Conservation (phyloP, 2,888 invertebrate species). For the Adelphocoris suturalis region DNA sequence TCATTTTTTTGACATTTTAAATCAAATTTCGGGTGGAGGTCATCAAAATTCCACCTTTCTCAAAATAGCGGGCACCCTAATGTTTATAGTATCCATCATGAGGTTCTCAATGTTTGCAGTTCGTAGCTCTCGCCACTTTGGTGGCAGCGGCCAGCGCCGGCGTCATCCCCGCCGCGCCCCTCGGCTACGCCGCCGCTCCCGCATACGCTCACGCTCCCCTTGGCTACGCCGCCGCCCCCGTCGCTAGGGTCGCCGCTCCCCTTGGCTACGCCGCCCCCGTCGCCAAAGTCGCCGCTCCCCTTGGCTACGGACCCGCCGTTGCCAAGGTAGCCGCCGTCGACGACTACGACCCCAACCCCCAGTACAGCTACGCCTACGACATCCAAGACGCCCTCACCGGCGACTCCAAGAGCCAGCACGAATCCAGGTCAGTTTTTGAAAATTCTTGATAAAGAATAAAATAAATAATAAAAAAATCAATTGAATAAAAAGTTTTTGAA, state of each 20-base stretch:
- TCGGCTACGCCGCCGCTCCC: conserved; percentile 73
- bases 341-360: conserved; percentile 76
- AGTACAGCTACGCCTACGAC: conserved; percentile 76
- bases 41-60: too few species aligned
- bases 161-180: conserved; percentile 76
- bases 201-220: conserved; percentile 72
- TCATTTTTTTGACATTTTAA: too few species aligned
- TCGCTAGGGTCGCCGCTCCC: conserved; percentile 80
- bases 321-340: conserved; percentile 79
- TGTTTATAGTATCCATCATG: too few species aligned
- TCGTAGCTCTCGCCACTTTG: conserved; percentile 54
- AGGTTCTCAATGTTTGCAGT: conserved; percentile 26
- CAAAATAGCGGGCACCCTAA: too few species aligned
- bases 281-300: conserved; percentile 78
- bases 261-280: conserved; percentile 1
- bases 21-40: too few species aligned
- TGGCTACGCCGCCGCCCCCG: conserved; percentile 78
- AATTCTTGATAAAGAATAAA: too few species aligned
- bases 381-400: conserved; percentile 76
- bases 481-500: too few species aligned
- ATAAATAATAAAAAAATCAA: too few species aligned
- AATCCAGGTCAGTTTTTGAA: conserved; percentile 70
- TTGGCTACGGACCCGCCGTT: conserved; percentile 81
- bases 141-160: conserved; percentile 75
- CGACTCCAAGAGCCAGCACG: conserved; percentile 76